Evolutionary conservation across 1,140 invertebrate genomes (phyloP), one percentile per base, ranked within the genome.

Genomic region (Trichonephila clavata): DNA sequence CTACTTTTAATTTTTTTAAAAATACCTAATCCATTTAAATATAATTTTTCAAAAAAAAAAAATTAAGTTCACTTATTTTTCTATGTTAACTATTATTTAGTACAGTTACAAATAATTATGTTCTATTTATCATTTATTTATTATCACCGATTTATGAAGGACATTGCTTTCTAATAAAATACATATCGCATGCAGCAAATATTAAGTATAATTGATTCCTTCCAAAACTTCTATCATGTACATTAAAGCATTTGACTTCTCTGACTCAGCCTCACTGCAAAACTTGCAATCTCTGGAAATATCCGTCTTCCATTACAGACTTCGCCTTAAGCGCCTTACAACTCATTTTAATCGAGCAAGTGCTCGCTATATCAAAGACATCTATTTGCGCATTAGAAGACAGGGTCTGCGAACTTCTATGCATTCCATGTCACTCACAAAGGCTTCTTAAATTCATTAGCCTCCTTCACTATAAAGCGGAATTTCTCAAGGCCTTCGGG

Each of bases 401-500:
- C 71, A 32, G 27, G 16, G 71, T 1, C 14, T 27, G 32, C 18
- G 14, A 27, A 77, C 24, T 68, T 68, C 65, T 27, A n/a, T 6
- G 27, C 71, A 77, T 77, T 39, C 71, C 71, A 16, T 77, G 71
- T 77, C 71, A 77, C 71, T 77, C 71, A 77, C 27, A 77, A 20
- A 77, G 71, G 71, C 71, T 77, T 77, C 71, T 77, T 77, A 77
- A 77, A 77, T 77, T 77, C 71, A 77, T 77, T 77, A 77, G 71
- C 71, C 16, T 32, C 14, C 32, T 27, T 39, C 32, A 14, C 32
- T 77, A 20, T 77, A 27, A 27, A 4, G 14, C 32, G 71, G 71
- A 77, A 77, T 77, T 32, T 77, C 71, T 77, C 71, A 20, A 77
- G 71, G 18, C 71, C 71, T 77, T 32, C 14, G 71, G 71, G 71